A percentile compares a stretch with the other conserved stretches of the same genome.
phyloP scores from a whole-genome alignment of 2,113 vertebrate genomes.

The Physeter macrocephalus region DNA sequence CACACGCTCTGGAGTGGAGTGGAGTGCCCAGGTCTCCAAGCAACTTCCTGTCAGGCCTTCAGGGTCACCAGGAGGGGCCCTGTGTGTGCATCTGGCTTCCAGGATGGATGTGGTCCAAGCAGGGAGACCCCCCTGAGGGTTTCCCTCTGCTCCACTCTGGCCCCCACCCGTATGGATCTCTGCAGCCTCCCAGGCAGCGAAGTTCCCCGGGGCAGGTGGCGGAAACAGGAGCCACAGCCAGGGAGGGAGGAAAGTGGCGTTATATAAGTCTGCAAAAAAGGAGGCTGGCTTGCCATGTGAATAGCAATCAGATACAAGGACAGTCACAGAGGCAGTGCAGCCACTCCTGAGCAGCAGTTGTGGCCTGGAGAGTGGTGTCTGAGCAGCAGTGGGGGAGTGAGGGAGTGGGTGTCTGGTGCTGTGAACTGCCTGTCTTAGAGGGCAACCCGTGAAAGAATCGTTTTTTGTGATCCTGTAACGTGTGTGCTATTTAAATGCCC shows the following conservation, averaged over 20 bases:
- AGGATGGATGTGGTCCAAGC: neutral
- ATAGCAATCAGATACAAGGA: neutral
- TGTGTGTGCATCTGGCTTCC: neutral
- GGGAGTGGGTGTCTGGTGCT: neutral
- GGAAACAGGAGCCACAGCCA: neutral
- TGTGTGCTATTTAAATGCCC: neutral
- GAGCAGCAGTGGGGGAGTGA: neutral
- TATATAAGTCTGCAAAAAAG: constrained; percentile 39
- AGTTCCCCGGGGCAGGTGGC: neutral
- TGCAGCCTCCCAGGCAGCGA: neutral
- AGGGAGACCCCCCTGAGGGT: neutral
- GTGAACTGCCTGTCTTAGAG: neutral
- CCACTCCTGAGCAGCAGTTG: neutral
- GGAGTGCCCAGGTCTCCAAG: neutral
- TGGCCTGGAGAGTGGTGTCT: neutral
- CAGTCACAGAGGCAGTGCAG: neutral
- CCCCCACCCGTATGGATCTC: neutral
- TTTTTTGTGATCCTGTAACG: neutral
- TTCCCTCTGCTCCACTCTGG: neutral
- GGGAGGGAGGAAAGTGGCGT: neutral
- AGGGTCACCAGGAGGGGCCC: neutral
- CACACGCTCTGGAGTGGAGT: neutral
- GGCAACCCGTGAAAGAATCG: neutral
- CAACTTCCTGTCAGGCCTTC: neutral
- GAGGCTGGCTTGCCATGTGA: constrained; percentile 39